Evolutionary conservation across 2,888 invertebrate species (phyloP), one percentile per base, ranked within the genome.

Genomic region (Nymphalis polychloros): DNA sequence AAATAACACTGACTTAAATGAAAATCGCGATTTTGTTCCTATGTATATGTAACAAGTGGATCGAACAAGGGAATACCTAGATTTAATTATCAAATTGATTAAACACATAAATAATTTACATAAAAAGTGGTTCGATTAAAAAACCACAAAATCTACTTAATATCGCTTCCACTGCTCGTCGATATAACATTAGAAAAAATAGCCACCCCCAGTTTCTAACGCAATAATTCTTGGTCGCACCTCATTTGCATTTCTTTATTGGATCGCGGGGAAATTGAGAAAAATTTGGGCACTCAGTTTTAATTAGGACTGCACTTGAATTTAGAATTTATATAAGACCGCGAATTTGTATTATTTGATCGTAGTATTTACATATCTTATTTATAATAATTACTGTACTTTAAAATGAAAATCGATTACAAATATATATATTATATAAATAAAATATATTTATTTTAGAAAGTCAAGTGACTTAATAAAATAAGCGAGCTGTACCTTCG

Each of bases 161-260:
- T 41, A 41, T 13, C 13, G 41, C 4, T 41, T 10, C 4, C 41
- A 41, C 13, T 41, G 41, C 48, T 41, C 52, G 64, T 64, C 67
- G 61, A 60, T 41, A 57, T 16, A 53, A 8, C 20, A n/a, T 53
- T 48, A 27, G 19, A 52, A 41, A 49, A 3, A 13, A 35, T n/a
- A 48, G 78, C 59, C 72, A 71, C 75, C 83, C 73, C 84, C 84
- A 79, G 10, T 53, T 63, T 67, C 57, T 64, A 65, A 71, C 69
- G 88, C 86, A 77, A 87, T 90, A 89, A 87, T 83, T 92, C 90
- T 89, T 85, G 79, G 84, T 79, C 82, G 83, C 86, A 85, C 83
- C 83, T 88, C 87, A 91, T 92, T 91, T 91, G 88, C 91, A 91
- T 92, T 89, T 88, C 88, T 89, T 91, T 92, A 92, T 92, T 92